These are phyloP conservation scores for Darevskia nairensis DNA, from an alignment of 2,797 vertebrate species.

Conservation along the genomic window DNA sequence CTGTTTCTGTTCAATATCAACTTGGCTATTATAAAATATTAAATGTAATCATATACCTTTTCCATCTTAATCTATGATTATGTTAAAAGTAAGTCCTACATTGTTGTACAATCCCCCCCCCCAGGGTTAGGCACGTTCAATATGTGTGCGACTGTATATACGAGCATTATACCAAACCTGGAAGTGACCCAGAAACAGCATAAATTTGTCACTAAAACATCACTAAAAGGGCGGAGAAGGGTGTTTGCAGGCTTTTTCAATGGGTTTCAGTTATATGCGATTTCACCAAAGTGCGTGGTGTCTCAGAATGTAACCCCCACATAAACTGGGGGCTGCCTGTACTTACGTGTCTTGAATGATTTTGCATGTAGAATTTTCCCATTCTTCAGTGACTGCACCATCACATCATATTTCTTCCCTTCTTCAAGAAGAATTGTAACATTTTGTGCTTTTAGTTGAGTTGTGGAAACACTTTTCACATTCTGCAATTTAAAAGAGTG, in stretches of 20 bases:
- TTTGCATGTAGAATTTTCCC: slow-evolving; percentile 72
- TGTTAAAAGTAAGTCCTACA: not conserved
- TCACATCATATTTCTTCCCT: slow-evolving; percentile 77
- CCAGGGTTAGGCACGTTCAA: too few species aligned
- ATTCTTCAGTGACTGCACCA: slow-evolving; percentile 78
- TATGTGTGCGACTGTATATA: too few species aligned
- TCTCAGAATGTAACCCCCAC: too few species aligned
- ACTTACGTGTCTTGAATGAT: slow-evolving; percentile 83
- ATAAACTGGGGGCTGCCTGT: not conserved
- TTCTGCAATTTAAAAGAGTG: slow-evolving; percentile 14
- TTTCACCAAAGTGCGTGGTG: too few species aligned
- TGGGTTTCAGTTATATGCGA: too few species aligned
- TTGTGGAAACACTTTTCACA: slow-evolving; percentile 70
- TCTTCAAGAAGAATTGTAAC: slow-evolving; percentile 77
- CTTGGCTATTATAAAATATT: not conserved
- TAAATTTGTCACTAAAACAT: too few species aligned
- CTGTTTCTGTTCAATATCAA: not conserved
- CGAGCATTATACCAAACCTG: too few species aligned
- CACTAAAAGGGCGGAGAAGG: too few species aligned
- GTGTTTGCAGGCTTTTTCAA: too few species aligned
- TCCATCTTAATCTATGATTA: not conserved
- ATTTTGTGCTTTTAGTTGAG: slow-evolving; percentile 70
- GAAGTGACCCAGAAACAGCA: too few species aligned
- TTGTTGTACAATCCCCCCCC: not conserved
- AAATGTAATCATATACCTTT: not conserved